These are phyloP conservation scores for Tupaia tana DNA, from an alignment of 2,113 vertebrate species.

Conservation along the genomic window DNA sequence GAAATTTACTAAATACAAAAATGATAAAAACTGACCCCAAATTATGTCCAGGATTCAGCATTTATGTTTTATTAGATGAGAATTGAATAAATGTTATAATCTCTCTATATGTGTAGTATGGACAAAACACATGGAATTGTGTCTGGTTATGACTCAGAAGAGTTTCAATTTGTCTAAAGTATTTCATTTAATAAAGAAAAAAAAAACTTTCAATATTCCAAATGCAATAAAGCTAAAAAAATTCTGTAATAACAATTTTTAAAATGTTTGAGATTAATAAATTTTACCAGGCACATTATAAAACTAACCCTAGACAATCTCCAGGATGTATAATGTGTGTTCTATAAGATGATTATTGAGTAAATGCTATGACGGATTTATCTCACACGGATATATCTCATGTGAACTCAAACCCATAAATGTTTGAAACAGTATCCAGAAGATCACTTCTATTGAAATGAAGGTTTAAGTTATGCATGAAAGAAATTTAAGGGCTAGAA, in stretches of 20 bases:
- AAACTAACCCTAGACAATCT: slow-evolving; percentile 35
- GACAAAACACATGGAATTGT: slow-evolving; percentile 75
- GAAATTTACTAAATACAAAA: neutral
- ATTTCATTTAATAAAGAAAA: slow-evolving; percentile 78
- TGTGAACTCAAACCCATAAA: neutral
- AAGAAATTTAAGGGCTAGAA: neutral
- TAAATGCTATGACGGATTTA: slow-evolving; percentile 28
- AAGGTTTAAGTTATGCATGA: neutral
- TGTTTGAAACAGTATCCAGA: slow-evolving; percentile 38
- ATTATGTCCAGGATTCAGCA: neutral
- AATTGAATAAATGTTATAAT: neutral
- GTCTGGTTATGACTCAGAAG: slow-evolving; percentile 77
- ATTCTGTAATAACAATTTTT: slow-evolving; percentile 70
- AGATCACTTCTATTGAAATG: neutral
- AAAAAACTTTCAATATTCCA: slow-evolving; percentile 69
- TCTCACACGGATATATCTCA: neutral
- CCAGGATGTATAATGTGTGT: neutral
- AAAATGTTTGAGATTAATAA: slow-evolving; percentile 37
- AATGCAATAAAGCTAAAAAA: slow-evolving; percentile 81
- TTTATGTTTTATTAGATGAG: neutral
- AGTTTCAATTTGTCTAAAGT: slow-evolving; percentile 70
- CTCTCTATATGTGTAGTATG: neutral
- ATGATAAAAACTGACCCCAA: neutral
- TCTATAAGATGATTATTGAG: neutral
- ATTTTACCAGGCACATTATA: slow-evolving; percentile 19